Conservation (phyloP, 2,888 invertebrate genomes). For the Stenotaenia linearis region DNA sequence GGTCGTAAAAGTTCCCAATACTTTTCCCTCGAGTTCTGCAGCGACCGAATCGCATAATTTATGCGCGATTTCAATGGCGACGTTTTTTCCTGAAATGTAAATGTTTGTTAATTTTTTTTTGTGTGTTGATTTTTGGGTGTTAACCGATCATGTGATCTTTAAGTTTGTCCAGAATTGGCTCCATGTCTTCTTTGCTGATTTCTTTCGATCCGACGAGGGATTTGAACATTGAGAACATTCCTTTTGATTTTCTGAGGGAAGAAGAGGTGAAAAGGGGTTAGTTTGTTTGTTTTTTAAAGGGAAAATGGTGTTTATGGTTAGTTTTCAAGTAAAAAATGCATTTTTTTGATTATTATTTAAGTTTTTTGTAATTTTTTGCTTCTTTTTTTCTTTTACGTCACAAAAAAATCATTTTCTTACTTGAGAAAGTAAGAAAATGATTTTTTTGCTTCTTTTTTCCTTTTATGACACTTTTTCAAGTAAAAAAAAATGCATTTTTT, state of each 20-base stretch:
- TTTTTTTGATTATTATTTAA: too few relatives aligned
- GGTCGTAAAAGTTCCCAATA: conserved; percentile 87
- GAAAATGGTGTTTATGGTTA: too few relatives aligned
- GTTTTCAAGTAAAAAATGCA: neutral
- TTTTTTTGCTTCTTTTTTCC: too few relatives aligned
- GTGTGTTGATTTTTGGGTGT: neutral
- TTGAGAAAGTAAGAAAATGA: too few relatives aligned
- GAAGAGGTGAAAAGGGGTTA: too few relatives aligned
- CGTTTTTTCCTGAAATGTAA: conserved; percentile 69
- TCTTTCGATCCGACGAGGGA: conserved; percentile 85
- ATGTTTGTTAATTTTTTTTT: neutral
- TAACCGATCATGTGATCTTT: conserved; percentile 81
- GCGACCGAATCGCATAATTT: conserved; percentile 92
- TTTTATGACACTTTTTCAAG: too few relatives aligned
- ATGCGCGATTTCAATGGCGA: conserved; percentile 88
- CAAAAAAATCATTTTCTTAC: too few relatives aligned
- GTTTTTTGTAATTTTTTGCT: too few relatives aligned
- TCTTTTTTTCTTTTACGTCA: too few relatives aligned
- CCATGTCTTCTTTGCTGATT: conserved; percentile 70
- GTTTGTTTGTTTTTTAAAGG: neutral
- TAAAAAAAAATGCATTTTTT: too few relatives aligned
- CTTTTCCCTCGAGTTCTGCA: conserved; percentile 79
- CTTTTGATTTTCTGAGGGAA: conserved; percentile 41
- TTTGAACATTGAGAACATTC: conserved; percentile 81
- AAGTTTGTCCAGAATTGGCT: conserved; percentile 83